A percentile compares a stretch with the other conserved stretches of the same genome.
phyloP scores from a whole-genome alignment of 2,113 vertebrate genomes.

The Colistium nudipinnis region DNA sequence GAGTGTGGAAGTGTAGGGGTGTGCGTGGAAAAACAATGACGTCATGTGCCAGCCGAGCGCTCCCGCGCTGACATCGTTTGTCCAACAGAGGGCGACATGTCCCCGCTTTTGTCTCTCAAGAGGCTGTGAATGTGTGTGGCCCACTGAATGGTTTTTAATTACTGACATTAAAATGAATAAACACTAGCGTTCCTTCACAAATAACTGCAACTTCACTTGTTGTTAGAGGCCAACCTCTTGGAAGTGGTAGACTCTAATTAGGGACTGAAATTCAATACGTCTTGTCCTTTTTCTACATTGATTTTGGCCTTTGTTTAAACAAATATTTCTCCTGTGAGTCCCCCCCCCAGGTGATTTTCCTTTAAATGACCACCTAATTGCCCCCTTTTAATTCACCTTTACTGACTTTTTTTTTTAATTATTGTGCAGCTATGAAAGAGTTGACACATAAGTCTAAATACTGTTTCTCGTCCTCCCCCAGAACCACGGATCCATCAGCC shows the following conservation, averaged over 20 bases:
- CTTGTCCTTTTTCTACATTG: no score
- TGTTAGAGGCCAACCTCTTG: no score
- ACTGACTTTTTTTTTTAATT: no score
- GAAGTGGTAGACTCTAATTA: no score
- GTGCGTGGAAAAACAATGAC: conserved; percentile 47
- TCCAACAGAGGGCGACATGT: conserved; percentile 67
- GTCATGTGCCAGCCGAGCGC: conserved; percentile 45
- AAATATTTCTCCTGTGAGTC: not conserved
- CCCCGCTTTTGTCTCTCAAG: conserved; percentile 8
- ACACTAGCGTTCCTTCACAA: no score
- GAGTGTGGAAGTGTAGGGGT: not conserved
- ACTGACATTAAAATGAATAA: no score
- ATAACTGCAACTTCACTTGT: no score
- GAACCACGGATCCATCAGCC: conserved; percentile 58
- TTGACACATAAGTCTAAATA: not conserved
- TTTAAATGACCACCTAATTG: not conserved
- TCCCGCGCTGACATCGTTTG: conserved; percentile 15
- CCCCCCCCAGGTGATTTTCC: not conserved
- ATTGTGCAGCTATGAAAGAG: not conserved
- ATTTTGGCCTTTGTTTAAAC: no score
- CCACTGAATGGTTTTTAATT: no score
- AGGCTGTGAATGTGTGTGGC: no score
- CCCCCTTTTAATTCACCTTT: not conserved
- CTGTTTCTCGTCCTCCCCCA: conserved; percentile 48
- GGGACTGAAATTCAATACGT: no score